Percentiles rank a stretch among this genome's conserved stretches.
Conservation (phyloP, 1,140 invertebrate genomes). For the Anastrepha ludens region DNA sequence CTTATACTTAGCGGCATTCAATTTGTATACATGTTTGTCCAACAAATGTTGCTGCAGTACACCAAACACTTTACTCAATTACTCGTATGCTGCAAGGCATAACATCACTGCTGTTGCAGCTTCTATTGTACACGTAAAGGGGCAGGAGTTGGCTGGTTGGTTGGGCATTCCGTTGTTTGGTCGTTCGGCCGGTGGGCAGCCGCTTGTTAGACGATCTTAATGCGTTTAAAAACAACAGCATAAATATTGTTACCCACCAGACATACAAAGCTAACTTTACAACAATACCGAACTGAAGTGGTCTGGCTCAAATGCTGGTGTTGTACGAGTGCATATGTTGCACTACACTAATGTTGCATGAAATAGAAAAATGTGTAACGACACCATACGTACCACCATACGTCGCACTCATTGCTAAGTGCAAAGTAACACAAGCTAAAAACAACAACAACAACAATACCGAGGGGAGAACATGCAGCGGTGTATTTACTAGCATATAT, state of each 20-base stretch:
- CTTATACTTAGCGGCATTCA: background rate
- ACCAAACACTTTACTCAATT: conserved; percentile 31
- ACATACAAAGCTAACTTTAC: background rate
- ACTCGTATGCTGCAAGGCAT: conserved; percentile 42
- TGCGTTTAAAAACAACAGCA: conserved; percentile 46
- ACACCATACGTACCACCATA: background rate
- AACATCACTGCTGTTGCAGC: background rate
- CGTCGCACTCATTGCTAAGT: background rate
- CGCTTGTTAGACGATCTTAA: conserved; percentile 37
- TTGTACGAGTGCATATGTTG: no score
- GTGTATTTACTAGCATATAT: background rate
- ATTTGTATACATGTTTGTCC: conserved; percentile 34
- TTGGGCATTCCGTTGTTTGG: background rate
- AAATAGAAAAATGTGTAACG: conserved; percentile 31
- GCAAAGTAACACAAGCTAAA: background rate
- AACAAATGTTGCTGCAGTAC: conserved; percentile 48
- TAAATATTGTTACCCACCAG: conserved; percentile 29
- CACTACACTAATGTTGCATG: conserved; percentile 39
- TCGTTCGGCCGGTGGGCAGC: background rate
- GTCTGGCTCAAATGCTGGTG: background rate
- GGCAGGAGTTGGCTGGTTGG: background rate
- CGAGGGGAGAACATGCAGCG: background rate
- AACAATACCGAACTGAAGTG: background rate
- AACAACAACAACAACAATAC: no score
- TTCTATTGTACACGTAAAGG: background rate